Evolutionary conservation across 2,888 invertebrate species (phyloP).

Genomic region (Microplitis deprimator): DNA sequence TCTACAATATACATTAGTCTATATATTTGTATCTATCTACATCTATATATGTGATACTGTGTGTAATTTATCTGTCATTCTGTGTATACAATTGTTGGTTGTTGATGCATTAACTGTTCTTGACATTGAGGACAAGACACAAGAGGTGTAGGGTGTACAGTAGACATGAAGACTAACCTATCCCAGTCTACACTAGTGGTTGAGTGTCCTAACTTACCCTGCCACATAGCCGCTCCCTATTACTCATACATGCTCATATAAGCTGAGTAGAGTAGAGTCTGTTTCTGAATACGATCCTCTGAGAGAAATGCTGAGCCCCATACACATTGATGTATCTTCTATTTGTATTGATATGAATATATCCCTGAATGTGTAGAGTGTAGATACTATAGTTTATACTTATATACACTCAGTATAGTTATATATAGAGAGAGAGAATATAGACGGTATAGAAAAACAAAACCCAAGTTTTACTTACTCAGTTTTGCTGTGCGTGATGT

Average conservation of each 20-base stretch:
- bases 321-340: background rate
- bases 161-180: conserved; percentile 24
- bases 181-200: conserved; percentile 15
- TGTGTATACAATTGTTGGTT: background rate
- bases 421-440: background rate
- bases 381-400: conserved; percentile 27
- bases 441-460: background rate
- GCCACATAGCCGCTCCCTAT: background rate
- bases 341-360: too few species aligned
- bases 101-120: conserved; percentile 17
- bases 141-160: background rate
- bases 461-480: conserved; percentile 13
- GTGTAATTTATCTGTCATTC: background rate
- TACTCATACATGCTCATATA: background rate
- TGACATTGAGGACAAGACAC: conserved; percentile 32
- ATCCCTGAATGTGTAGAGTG: conserved; percentile 37
- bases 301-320: conserved; percentile 11
- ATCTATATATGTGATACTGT: background rate
- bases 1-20: background rate
- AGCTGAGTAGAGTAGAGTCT: conserved; percentile 4
- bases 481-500: conserved; percentile 18
- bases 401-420: too few species aligned
- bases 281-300: background rate
- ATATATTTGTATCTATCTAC: background rate
- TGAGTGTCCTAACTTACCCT: conserved; percentile 25